A percentile compares a stretch with the other conserved stretches of the same genome.
Conservation (phyloP, 2,113 vertebrate genomes). For the Sander lucioperca region DNA sequence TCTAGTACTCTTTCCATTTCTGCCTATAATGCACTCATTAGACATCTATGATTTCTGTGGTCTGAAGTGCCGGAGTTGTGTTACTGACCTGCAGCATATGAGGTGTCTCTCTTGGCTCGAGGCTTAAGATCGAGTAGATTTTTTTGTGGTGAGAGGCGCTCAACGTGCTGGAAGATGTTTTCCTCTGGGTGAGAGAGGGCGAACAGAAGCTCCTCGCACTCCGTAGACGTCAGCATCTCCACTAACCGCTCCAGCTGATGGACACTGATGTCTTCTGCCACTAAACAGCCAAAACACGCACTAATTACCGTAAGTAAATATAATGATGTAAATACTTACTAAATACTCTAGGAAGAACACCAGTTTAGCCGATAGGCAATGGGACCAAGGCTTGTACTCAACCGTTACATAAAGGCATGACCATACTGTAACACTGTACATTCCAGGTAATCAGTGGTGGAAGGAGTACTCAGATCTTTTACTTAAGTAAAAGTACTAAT, state of each 20-base stretch:
- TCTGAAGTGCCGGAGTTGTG: not conserved
- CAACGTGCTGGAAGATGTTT: conserved; percentile 61
- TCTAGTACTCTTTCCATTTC: not conserved
- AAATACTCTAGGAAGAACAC: not conserved
- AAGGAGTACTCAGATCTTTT: too few species aligned
- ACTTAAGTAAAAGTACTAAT: too few species aligned
- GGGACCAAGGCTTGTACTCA: not conserved
- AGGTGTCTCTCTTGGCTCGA: conserved; percentile 57
- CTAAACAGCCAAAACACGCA: conserved; percentile 42
- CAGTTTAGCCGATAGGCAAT: not conserved
- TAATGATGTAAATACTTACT: not conserved
- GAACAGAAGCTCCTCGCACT: conserved; percentile 79
- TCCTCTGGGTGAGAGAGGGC: conserved; percentile 77
- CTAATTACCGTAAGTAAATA: not conserved
- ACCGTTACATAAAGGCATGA: not conserved
- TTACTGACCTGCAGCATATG: conserved; percentile 52
- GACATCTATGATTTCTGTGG: not conserved
- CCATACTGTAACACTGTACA: not conserved
- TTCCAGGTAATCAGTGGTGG: not conserved
- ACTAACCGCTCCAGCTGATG: conserved; percentile 80
- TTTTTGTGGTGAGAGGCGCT: conserved; percentile 67
- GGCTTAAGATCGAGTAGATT: conserved; percentile 58
- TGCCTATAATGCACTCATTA: not conserved
- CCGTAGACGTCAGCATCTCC: conserved; percentile 74
- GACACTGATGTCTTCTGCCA: conserved; percentile 71